Percentiles rank a stretch among this genome's conserved stretches.
Evolutionary conservation across 2,113 vertebrate genomes (phyloP).

Genomic region (Gallinago media): DNA sequence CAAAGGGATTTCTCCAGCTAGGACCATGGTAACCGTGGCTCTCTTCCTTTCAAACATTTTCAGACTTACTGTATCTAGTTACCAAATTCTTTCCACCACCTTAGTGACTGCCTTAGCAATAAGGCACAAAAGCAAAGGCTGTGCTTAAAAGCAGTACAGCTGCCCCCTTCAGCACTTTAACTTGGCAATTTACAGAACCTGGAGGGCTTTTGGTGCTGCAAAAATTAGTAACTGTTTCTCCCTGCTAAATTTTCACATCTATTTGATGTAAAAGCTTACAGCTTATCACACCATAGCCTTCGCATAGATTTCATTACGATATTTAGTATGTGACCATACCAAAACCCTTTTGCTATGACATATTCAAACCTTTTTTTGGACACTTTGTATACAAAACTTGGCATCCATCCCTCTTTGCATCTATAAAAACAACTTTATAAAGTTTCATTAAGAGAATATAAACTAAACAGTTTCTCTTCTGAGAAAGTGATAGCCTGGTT

Average conservation of each 20-base stretch:
- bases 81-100: background rate
- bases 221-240: background rate
- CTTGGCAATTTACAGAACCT: background rate
- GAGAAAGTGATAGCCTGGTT: background rate
- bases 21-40: background rate
- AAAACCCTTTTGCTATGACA: background rate
- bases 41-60: background rate
- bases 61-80: background rate
- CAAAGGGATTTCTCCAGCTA: background rate
- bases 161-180: background rate
- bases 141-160: background rate
- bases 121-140: background rate
- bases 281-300: background rate
- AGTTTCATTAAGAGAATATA: background rate
- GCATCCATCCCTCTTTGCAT: background rate
- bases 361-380: background rate
- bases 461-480: slow-evolving; percentile 6
- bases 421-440: background rate
- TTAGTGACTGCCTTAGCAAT: background rate
- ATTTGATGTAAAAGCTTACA: background rate
- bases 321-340: background rate
- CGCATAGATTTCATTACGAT: background rate
- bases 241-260: background rate
- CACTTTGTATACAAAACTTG: background rate
- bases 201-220: background rate